Base-by-base conservation (phyloP, 1,140 invertebrate genomes). In the Piezodorus guildinii region DNA sequence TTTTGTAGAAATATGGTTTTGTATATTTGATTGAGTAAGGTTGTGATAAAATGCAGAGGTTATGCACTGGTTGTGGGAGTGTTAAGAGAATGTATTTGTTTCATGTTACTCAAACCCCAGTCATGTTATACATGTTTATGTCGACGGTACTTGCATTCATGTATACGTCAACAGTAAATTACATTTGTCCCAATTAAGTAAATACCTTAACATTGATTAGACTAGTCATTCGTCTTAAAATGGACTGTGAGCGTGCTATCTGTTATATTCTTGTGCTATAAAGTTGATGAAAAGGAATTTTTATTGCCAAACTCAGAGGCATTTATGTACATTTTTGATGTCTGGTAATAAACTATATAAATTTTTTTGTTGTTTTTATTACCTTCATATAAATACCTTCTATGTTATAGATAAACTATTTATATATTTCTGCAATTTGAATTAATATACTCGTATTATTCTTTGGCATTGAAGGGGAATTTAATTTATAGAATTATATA, bases 271-370 rank as follows among this genome's bases (percentile, higher is more conserved):
- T 21, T 30, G 46, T 49, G 19, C 27, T 59, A 61, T 43, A 16
- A 44, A 39, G 23, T 43, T 19, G 27, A 30, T n/a, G 30, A 59
- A 59, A 59, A 44, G 21, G 49, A 46, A 39, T 62, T 62, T 62
- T 62, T 62, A 62, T 62, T 43, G 61, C 61, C 61, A 62, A 62
- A 62, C 49, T 19, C n/a, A 43, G 61, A 43, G 61, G 61, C 61
- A 62, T 62, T 62, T 62, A 62, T 62, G 61, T 46, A 62, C 61
- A 62, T 62, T 62, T 61, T 62, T 62, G 61, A 62, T 62, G 61
- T 62, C 61, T 16, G 61, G 45, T 62, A 62, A 62, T 62, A 62
- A 62, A 62, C 61, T 51, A 30, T 62, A 49, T 62, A 51, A 62
- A 46, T 62, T 62, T 62, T 49, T 5, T 39, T 39, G 34, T 39